phyloP scores from a whole-genome alignment of 2,888 invertebrate genomes.

The Tetragonula carbonaria region DNA sequence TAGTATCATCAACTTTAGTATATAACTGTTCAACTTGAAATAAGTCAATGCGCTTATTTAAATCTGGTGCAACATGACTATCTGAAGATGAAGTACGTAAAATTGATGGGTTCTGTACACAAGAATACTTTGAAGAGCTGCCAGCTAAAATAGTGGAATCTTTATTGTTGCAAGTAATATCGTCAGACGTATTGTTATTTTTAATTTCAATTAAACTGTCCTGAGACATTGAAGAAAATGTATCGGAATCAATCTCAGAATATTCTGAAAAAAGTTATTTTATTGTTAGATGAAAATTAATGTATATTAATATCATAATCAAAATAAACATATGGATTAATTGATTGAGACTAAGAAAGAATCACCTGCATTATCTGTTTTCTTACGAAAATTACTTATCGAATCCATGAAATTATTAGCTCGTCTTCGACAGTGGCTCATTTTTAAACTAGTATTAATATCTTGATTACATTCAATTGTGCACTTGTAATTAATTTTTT shows the following conservation, averaged over 20 bases:
- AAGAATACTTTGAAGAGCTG: constrained; percentile 15
- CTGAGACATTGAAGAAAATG: constrained; percentile 18
- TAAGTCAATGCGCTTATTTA: constrained; percentile 60
- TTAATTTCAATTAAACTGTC: constrained; percentile 39
- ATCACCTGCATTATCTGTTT: background rate
- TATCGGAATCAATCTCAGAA: background rate
- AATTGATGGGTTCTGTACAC: background rate
- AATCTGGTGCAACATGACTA: constrained; percentile 24
- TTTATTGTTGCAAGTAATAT: background rate
- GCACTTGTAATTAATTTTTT: background rate
- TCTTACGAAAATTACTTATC: constrained; percentile 56
- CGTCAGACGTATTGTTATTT: background rate
- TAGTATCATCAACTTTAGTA: constrained; percentile 4
- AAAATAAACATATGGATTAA: too few species aligned
- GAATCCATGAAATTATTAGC: constrained; percentile 62
- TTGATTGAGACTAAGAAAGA: background rate
- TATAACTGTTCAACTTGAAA: constrained; percentile 12
- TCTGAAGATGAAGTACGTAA: background rate
- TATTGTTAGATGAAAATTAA: background rate
- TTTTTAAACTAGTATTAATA: constrained; percentile 30
- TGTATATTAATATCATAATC: background rate
- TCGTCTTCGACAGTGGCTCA: constrained; percentile 52
- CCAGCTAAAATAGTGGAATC: constrained; percentile 43
- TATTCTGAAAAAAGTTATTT: constrained; percentile 42
- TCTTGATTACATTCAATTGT: background rate